phyloP scores from a whole-genome alignment of 2,113 vertebrate genomes.

The Cathartes aura region DNA sequence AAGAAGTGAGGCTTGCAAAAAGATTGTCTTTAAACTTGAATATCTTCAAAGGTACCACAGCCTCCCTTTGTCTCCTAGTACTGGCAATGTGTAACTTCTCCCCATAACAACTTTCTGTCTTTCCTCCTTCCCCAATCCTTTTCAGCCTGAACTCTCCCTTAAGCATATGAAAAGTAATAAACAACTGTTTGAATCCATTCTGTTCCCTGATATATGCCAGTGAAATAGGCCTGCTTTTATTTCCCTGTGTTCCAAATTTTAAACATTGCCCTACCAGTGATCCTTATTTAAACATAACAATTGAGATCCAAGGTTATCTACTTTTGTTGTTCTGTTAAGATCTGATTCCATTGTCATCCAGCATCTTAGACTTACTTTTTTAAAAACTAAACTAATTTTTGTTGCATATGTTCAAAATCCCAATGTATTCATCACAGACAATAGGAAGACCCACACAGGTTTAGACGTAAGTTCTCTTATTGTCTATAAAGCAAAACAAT shows the following conservation, averaged over 20 bases:
- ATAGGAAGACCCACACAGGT: neutral
- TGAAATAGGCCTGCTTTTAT: neutral
- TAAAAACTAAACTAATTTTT: neutral
- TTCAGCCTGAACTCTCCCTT: neutral
- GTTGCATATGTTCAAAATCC: neutral
- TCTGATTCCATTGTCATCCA: neutral
- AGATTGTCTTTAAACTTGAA: neutral
- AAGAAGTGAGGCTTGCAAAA: neutral
- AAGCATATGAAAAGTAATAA: neutral
- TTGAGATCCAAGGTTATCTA: neutral
- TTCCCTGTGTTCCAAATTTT: neutral
- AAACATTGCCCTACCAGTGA: neutral
- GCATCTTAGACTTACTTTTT: neutral
- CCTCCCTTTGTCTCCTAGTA: neutral
- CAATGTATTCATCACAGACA: neutral
- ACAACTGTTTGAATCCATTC: neutral
- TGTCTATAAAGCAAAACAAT: neutral
- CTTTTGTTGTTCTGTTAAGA: neutral
- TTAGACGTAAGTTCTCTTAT: neutral
- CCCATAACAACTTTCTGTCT: neutral
- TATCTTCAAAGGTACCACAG: neutral
- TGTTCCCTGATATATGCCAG: neutral
- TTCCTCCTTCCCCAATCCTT: neutral
- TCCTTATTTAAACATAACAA: neutral
- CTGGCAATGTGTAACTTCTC: neutral